Evolutionary conservation across 2,797 vertebrate genomes (phyloP).

Genomic region (Otolemur crassicaudatus): DNA sequence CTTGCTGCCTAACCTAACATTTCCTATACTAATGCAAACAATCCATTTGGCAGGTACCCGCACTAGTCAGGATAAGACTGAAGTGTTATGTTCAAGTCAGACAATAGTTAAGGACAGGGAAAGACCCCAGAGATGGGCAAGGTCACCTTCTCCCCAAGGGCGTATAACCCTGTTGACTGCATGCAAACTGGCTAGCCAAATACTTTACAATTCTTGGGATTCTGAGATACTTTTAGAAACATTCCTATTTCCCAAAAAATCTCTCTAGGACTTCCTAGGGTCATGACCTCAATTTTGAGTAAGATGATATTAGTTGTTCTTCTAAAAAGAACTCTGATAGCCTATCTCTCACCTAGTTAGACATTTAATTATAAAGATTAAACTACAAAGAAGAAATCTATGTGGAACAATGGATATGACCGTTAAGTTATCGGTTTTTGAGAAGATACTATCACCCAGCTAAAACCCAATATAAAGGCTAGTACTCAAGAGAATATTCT

Average conservation of each 20-base stretch:
- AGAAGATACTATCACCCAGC: conserved; percentile 61
- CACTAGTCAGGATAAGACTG: neutral
- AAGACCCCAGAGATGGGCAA: neutral
- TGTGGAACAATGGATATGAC: conserved; percentile 61
- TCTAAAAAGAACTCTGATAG: conserved; percentile 64
- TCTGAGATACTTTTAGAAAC: conserved; percentile 64
- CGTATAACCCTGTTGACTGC: neutral
- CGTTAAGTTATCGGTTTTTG: conserved; percentile 49
- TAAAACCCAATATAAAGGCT: conserved; percentile 51
- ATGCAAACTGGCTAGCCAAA: neutral
- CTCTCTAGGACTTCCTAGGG: conserved; percentile 58
- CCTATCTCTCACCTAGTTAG: conserved; percentile 67
- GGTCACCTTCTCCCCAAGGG: neutral
- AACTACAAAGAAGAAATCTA: conserved; percentile 69
- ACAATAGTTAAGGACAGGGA: neutral
- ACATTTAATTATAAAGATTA: conserved; percentile 79
- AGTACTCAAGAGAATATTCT: neutral
- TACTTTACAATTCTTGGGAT: neutral
- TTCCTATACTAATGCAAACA: neutral
- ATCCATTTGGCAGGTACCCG: neutral
- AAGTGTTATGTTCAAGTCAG: neutral
- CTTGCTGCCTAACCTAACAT: too few species aligned
- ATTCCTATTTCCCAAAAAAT: conserved; percentile 34
- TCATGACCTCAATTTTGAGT: conserved; percentile 75
- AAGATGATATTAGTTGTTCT: conserved; percentile 59